Evolutionary conservation across 2,797 vertebrate species (phyloP).

Genomic region (Lithobates pipiens): DNA sequence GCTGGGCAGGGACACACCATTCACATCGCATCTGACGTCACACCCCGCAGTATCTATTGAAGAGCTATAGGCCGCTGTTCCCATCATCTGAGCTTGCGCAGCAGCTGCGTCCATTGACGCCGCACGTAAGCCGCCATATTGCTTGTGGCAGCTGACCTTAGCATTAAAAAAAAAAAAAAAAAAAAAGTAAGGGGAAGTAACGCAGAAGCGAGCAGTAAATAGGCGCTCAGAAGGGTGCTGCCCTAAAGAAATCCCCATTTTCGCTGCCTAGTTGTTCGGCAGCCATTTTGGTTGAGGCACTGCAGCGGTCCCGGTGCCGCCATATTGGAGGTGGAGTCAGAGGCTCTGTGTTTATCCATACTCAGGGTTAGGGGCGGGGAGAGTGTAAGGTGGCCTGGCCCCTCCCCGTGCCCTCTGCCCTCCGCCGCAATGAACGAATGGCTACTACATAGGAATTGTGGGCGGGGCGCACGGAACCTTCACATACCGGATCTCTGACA

Average conservation of each 20-base stretch:
- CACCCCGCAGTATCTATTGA: neutral
- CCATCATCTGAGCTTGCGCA: neutral
- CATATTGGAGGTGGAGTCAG: neutral
- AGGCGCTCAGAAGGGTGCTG: neutral
- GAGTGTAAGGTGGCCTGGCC: neutral
- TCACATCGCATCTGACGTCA: neutral
- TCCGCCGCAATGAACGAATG: neutral
- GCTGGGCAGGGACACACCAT: no score
- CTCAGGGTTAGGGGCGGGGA: neutral
- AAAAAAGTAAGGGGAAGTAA: neutral
- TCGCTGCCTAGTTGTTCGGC: neutral
- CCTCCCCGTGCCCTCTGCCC: neutral
- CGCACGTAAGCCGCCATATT: neutral
- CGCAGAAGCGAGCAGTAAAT: neutral
- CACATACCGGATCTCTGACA: conserved; percentile 11
- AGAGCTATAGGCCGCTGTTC: no score
- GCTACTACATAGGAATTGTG: neutral
- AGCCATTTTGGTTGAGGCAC: neutral
- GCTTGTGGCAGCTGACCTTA: neutral
- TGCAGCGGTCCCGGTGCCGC: neutral
- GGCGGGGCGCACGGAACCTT: conserved; percentile 1
- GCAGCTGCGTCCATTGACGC: no score
- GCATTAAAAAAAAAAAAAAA: neutral
- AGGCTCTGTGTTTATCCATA: neutral
- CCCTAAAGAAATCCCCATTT: neutral